phyloP scores from a whole-genome alignment of 2,888 invertebrate genomes.

The Dascillus cervinus region DNA sequence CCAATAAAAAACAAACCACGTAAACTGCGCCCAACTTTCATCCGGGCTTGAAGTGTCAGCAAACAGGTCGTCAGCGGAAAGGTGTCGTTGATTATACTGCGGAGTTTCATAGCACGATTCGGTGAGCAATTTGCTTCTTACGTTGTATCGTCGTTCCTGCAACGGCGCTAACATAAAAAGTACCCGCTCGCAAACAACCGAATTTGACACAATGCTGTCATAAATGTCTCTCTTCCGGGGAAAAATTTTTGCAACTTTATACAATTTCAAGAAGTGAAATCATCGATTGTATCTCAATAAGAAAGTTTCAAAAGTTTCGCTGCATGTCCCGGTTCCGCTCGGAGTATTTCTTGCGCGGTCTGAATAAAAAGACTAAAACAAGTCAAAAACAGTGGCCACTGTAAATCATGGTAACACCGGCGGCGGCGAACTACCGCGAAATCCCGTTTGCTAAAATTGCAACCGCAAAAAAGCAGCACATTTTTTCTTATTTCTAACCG shows the following conservation, averaged over 20 bases:
- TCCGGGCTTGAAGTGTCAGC: constrained; percentile 10
- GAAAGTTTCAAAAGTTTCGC: constrained; percentile 11
- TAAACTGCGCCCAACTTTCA: too few relatives aligned
- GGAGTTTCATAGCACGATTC: constrained; percentile 22
- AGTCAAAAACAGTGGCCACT: constrained; percentile 12
- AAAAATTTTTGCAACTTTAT: constrained; percentile 15
- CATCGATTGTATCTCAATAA: constrained; percentile 13
- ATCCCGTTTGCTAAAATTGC: too few relatives aligned
- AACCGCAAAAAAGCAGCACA: too few relatives aligned
- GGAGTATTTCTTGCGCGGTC: constrained; percentile 6
- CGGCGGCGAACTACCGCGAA: constrained; percentile 8
- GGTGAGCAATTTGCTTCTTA: constrained; percentile 26
- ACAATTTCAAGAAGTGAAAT: constrained; percentile 5
- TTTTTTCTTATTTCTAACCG: too few relatives aligned
- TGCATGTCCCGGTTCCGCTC: constrained; percentile 8
- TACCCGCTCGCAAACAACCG: too few relatives aligned
- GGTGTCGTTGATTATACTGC: constrained; percentile 23
- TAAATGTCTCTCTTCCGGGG: constrained; percentile 8
- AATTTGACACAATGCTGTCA: constrained; percentile 7
- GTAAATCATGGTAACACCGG: constrained; percentile 14
- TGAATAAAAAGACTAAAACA: constrained; percentile 1
- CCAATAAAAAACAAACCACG: too few relatives aligned
- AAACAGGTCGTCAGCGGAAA: constrained; percentile 13
- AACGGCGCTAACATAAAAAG: constrained; percentile 14
- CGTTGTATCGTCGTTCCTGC: constrained; percentile 17